These are phyloP conservation scores for Enteromius treurensis DNA, from an alignment of 2,797 vertebrate genomes.

Conservation along the genomic window DNA sequence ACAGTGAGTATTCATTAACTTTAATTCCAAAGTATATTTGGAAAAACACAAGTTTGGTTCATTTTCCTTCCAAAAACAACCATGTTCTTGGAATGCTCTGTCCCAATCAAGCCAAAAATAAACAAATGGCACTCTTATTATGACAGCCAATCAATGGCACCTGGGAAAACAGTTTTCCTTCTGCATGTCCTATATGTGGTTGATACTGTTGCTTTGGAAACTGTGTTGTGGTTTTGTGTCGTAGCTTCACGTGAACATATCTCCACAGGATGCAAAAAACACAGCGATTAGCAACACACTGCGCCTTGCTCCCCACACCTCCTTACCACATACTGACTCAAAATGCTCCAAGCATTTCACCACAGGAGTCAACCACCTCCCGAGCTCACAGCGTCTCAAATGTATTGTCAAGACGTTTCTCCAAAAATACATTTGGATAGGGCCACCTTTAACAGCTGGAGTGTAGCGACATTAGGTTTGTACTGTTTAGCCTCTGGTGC, in stretches of 20 bases:
- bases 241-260: slow-evolving; percentile 5
- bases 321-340: slow-evolving; percentile 39
- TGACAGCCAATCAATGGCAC: slow-evolving; percentile 35
- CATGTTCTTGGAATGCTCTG: not conserved
- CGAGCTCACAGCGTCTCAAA: slow-evolving; percentile 29
- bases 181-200: not conserved
- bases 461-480: not conserved
- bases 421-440: slow-evolving; percentile 41
- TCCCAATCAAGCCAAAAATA: slow-evolving; percentile 11
- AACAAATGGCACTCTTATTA: slow-evolving; percentile 21
- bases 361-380: slow-evolving; percentile 47
- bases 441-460: slow-evolving; percentile 39
- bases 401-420: slow-evolving; percentile 28
- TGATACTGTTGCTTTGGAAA: slow-evolving; percentile 35
- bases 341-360: slow-evolving; percentile 47
- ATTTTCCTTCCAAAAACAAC: not conserved
- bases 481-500: slow-evolving; percentile 28
- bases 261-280: slow-evolving; percentile 44
- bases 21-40: not conserved
- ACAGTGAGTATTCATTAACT: not conserved
- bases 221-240: slow-evolving; percentile 45
- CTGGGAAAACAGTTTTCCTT: slow-evolving; percentile 17
- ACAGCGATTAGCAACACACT: slow-evolving; percentile 56
- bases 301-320: slow-evolving; percentile 47
- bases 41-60: not conserved